Base-by-base conservation (phyloP, 2,888 invertebrate species). In the Yponomeuta plumbellus region DNA sequence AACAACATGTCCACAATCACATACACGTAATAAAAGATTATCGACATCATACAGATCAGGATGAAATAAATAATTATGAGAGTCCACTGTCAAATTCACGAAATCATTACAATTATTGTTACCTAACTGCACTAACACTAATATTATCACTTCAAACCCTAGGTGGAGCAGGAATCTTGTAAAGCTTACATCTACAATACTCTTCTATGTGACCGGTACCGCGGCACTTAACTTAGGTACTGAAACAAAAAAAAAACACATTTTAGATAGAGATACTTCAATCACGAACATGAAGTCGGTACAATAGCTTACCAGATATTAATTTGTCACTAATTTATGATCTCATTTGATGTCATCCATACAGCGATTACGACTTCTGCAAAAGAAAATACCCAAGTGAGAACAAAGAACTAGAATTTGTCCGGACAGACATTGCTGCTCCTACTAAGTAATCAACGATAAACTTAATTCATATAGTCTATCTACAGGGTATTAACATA, bases 41-140 rank as follows among this genome's bases (percentile, higher is more conserved):
- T 88, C 68, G 69, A 68, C 68, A 67, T 86, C 86, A 85, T 88
- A 91, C 90, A 90, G 88, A 88, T 88, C 87, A 84, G 85, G 79
- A 86, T 87, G 86, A 88, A 91, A 91, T 90, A 90, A 91, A 90
- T 90, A 89, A 85, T 52, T 81, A 85, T 86, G 86, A 83, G 84
- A 86, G 84, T 85, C 82, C 83, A 81, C 83, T 78, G 56, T 64
- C 23, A 61, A 82, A 52, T 84, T 78, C 80, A 83, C 80, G 85
- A 81, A 84, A 81, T 52, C 80, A 78, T 70, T 83, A 80, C 78
- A 79, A 80, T 81, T 81, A 83, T 34, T 82, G 84, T 86, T 83
- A 85, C 80, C 83, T 88, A 88, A 83, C 83, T 79, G 86, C 83
- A 83, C 86, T 88, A 88, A 81, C 80, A 86, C 86, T 89, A 84